Base-by-base conservation (phyloP, 2,888 invertebrate species). In the Pristionchus fissidentatus region DNA sequence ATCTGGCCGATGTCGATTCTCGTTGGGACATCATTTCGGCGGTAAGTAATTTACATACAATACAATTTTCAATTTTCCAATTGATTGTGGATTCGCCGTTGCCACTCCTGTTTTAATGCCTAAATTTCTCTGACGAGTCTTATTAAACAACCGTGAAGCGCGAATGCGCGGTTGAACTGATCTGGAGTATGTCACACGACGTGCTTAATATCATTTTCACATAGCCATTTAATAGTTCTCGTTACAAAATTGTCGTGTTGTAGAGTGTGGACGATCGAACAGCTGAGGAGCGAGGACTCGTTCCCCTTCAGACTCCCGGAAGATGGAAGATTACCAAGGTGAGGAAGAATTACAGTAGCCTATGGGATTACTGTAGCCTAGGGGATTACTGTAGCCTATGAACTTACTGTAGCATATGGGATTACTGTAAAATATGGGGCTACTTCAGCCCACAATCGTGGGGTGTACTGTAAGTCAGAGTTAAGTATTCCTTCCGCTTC, bases 11-110 rank as follows among this genome's bases (percentile, higher is more conserved):
- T 92, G 96, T 96, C 70, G 99, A 99, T 93, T 97, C 97, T 91
- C 95, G 99, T 85, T 99, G 99, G 99, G 96, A 96, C 93, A 96
- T 98, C 84, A 98, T 99, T 92, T 95, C 97, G 13, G 96, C 95
- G 10, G 89, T 89, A 41, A 22, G 85, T 43, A 22, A 35, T 26
- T 84, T 29, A 35, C 19, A 19, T 78, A 13, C 3, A 19, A 49
- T n/a, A 15, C 13, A 26, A 80, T 10, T n/a, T 73, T 41, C 5
- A 70, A 2, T 41, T 70, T 62, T 35, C 35, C 15, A 19, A 49
- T 49, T 49, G 49, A 49, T 49, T 49, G 49, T 49, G 49, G 49
- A n/a, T n/a, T n/a, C n/a, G n/a, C n/a, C n/a, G n/a, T n/a, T n/a
- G n/a, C n/a, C 26, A 22, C 26, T 22, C 8, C 26, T 10, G 1